Evolutionary conservation across 2,888 invertebrate genomes (phyloP), one percentile per base, ranked within the genome.

Genomic region (Periphyllus acericola): DNA sequence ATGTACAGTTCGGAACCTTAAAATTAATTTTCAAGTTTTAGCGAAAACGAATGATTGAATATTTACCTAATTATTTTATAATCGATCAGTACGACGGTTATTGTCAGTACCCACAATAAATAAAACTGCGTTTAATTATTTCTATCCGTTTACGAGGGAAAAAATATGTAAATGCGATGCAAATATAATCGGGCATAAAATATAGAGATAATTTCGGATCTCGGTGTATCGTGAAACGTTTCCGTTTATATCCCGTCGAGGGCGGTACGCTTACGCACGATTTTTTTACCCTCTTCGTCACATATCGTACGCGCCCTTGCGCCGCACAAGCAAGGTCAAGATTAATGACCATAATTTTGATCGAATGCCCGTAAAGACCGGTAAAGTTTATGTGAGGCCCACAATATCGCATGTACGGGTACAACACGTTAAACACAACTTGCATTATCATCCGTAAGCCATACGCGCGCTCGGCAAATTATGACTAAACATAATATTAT

Each of bases 371-470:
- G 29, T 83, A 75, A 83, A 60, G 29, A 36, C 36, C 55, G 55
- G 60, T 36, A 71, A 60, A 60, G 74, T 60, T 60, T 60, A 75
- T 55, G 55, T 21, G 36, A 74, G 60, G 74, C 36, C 29, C 34
- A 40, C 1, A 36, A 60, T 29, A 55, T 29, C 74, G 21, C n/a
- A n/a, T 46, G 46, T 14, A 46, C 3, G 14, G 46, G 46, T 83
- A 75, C 60, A 83, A 83, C 83, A 74, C 55, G 74, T 36, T 29
- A 36, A 83, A 74, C 29, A 21, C 55, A 29, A 83, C 36, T 36
- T 60, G 21, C 60, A 25, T 25, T 14, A 14, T 46, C 46, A 1
- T 46, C 1, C 14, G 14, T 11, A 46, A 3, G 14, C 46, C 46
- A 14, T 46, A 9, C 6, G 9, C 40, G 40, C 40, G 40, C 40